A percentile compares a stretch with the other conserved stretches of the same genome.
These are phyloP conservation scores for Cichladusa arquata DNA, from an alignment of 2,113 vertebrate species.

Conservation along the genomic window DNA sequence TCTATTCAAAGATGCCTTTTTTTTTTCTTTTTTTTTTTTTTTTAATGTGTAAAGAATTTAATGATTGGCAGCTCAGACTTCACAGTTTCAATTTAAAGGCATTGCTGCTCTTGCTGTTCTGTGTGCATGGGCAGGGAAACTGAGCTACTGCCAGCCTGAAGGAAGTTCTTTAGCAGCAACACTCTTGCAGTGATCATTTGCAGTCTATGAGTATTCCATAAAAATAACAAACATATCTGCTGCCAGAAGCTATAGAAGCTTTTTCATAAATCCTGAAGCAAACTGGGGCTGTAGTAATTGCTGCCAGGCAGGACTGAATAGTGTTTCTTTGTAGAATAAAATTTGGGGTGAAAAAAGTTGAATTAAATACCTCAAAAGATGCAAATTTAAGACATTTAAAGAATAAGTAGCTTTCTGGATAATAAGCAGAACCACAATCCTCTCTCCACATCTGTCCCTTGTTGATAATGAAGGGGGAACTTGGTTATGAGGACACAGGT, in stretches of 20 bases:
- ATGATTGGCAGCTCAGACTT: not conserved
- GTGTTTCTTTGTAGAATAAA: not conserved
- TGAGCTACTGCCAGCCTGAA: not conserved
- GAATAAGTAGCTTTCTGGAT: not conserved
- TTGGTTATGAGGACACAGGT: not conserved
- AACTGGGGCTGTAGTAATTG: not conserved
- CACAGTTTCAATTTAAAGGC: not conserved
- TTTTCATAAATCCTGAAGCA: not conserved
- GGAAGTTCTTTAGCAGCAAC: not conserved
- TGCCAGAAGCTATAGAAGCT: not conserved
- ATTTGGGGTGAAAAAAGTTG: not conserved
- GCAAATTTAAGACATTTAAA: not conserved
- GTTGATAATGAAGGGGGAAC: not conserved
- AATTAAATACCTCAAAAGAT: not conserved
- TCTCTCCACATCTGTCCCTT: not conserved
- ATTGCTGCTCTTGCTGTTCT: not conserved
- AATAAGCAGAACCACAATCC: not conserved
- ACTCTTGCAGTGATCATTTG: not conserved
- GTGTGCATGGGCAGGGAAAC: not conserved
- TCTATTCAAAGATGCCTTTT: not conserved
- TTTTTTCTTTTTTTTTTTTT: not conserved
- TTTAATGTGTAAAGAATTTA: not conserved
- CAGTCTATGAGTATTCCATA: not conserved
- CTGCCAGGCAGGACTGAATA: not conserved
- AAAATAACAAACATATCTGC: constrained; percentile 15